These are phyloP conservation scores for Alethe diademata DNA, from an alignment of 2,113 vertebrate genomes.

Conservation along the genomic window DNA sequence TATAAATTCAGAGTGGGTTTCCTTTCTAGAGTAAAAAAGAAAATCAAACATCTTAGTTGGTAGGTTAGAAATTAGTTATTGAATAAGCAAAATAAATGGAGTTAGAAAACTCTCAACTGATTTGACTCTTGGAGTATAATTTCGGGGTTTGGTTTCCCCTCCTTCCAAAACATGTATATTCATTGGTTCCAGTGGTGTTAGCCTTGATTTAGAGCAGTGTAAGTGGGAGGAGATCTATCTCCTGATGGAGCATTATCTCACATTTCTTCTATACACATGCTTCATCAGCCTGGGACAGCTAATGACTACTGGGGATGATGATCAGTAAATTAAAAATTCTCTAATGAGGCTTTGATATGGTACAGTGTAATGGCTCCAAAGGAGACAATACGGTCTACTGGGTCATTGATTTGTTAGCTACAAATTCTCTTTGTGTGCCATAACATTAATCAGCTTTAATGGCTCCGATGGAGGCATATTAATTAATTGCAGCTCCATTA, in stretches of 20 bases:
- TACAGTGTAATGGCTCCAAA: conserved; percentile 24
- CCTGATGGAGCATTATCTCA: background rate
- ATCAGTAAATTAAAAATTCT: conserved; percentile 66
- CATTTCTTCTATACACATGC: background rate
- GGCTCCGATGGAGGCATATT: conserved; percentile 53
- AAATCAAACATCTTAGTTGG: background rate
- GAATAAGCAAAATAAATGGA: background rate
- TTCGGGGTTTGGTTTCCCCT: background rate
- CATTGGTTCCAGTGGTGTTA: background rate
- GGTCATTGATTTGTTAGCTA: conserved; percentile 71
- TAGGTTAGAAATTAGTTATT: background rate
- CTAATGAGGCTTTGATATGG: conserved; percentile 62
- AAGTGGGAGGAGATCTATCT: background rate
- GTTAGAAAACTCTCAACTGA: background rate
- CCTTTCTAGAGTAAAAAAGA: background rate
- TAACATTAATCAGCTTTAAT: conserved; percentile 72
- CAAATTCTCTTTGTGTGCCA: conserved; percentile 58
- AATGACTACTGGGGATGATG: conserved; percentile 39
- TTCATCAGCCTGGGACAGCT: conserved; percentile 11
- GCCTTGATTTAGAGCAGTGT: background rate
- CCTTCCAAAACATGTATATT: background rate
- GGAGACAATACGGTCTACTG: conserved; percentile 52
- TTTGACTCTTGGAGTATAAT: background rate
- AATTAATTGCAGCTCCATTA: conserved; percentile 70
- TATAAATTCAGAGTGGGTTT: background rate